Conservation (phyloP, 2,888 invertebrate genomes). For the Drosophila colorata region DNA sequence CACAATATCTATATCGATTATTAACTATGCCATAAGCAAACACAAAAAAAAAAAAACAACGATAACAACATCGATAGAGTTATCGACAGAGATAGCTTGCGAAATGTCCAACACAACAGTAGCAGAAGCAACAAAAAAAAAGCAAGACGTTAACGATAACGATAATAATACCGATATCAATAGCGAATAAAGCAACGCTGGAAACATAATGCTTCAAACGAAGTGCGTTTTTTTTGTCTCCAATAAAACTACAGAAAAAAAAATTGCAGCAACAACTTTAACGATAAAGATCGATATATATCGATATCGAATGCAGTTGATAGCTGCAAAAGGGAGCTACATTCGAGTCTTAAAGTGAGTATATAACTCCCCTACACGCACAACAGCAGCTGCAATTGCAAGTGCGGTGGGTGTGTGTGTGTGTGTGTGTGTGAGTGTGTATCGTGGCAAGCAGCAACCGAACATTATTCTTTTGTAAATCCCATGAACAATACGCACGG, state of each 20-base stretch:
- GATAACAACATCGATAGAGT: background rate
- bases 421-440: slow-evolving; percentile 1
- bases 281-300: no score
- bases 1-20: background rate
- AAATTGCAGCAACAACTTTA: no score
- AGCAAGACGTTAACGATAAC: background rate
- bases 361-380: background rate
- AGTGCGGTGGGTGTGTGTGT: background rate
- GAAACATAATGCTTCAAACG: no score
- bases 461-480: slow-evolving; percentile 59
- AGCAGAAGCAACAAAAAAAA: no score
- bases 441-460: slow-evolving; percentile 4
- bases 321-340: background rate
- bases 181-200: background rate
- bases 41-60: background rate
- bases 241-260: no score
- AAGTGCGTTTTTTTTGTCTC: no score
- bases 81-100: no score
- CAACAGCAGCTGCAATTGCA: slow-evolving; percentile 5
- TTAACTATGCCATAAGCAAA: background rate
- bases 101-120: no score
- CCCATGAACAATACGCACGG: slow-evolving; percentile 59
- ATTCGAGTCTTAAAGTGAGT: background rate
- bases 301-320: no score
- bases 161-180: background rate